Percentiles rank a stretch among this genome's conserved stretches.
phyloP scores from a whole-genome alignment of 2,797 vertebrate species.

The Poecile montanus region DNA sequence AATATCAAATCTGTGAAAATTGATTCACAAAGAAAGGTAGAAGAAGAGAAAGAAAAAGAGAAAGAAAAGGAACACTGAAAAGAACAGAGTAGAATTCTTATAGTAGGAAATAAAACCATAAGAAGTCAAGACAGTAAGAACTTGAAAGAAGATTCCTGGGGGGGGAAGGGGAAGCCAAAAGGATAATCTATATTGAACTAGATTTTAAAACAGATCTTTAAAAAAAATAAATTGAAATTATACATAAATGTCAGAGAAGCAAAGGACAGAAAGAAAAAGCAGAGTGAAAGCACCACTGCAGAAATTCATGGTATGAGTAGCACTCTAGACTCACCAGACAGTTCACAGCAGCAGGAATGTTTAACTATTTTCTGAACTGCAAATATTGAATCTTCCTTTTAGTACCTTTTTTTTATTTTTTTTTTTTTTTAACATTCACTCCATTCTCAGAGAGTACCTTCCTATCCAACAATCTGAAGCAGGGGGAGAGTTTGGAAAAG shows the following conservation, averaged over 20 bases:
- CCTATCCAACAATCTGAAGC: neutral
- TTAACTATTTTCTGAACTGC: neutral
- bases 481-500: neutral
- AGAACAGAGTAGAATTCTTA: neutral
- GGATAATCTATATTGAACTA: neutral
- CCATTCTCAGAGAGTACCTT: neutral
- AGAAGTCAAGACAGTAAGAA: neutral
- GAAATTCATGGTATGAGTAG: neutral
- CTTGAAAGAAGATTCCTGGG: neutral
- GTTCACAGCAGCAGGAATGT: neutral
- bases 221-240: neutral
- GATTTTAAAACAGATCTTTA: neutral
- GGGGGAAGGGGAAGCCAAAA: rapidly evolving
- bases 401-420: neutral
- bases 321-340: neutral
- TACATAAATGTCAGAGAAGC: neutral
- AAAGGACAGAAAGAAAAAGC: neutral
- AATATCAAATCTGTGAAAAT: neutral
- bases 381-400: neutral
- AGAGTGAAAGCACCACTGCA: neutral
- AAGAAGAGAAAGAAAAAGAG: neutral
- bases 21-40: neutral
- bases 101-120: neutral
- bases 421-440: neutral
- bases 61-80: neutral